phyloP scores from a whole-genome alignment of 35 echinoderm and acorn worm genomes.

The Antedon bifida region DNA sequence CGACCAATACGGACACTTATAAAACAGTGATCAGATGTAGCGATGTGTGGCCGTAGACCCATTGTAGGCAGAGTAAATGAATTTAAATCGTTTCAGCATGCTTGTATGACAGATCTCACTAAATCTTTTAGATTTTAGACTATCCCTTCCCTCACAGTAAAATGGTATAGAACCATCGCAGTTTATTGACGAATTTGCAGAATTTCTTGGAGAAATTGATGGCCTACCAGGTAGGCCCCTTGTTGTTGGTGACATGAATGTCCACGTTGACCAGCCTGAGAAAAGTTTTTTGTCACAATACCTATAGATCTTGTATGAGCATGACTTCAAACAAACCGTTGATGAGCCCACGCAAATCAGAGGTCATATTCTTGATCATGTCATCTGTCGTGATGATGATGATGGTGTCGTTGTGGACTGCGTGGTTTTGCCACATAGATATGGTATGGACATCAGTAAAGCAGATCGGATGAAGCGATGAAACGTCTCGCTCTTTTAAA shows the following conservation, averaged over 20 bases:
- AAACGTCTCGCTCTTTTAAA: neutral
- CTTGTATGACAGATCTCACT: neutral
- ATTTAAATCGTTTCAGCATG: neutral
- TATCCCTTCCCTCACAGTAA: neutral
- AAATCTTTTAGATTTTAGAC: no score
- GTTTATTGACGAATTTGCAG: constrained; percentile 11
- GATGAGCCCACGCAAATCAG: no score
- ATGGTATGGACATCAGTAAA: neutral
- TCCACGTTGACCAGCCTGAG: neutral
- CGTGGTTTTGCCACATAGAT: neutral
- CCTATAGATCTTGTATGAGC: neutral
- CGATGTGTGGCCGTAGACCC: no score
- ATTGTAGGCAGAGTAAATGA: no score
- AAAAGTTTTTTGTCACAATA: neutral
- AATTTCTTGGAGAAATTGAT: constrained; percentile 3
- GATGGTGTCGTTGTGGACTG: no score
- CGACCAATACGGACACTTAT: neutral
- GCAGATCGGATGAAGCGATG: neutral
- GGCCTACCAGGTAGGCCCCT: neutral
- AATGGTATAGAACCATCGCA: neutral
- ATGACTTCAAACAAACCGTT: neutral
- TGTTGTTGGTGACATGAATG: constrained; percentile 6
- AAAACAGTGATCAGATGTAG: no score
- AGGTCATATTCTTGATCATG: no score
- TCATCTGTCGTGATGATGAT: no score